Evolutionary conservation across 1,140 invertebrate genomes (phyloP), one percentile per base, ranked within the genome.

Genomic region (Ips nitidus): DNA sequence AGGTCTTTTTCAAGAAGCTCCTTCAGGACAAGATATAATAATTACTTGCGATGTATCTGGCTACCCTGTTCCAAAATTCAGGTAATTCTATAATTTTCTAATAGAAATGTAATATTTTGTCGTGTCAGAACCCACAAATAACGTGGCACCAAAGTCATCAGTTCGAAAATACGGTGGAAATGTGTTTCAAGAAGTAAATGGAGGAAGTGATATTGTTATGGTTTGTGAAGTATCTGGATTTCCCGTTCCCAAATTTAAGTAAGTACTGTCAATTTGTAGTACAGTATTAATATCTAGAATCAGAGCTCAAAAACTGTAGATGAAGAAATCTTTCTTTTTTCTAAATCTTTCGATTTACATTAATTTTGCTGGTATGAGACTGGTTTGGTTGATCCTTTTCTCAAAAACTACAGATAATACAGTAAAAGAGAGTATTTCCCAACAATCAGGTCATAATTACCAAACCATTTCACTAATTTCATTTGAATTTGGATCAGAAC

Each of bases 41-140:
- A 80, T 90, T 79, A 85, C 84, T 74, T 90, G 88, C 79, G 86
- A 88, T 79, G 85, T 89, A 61, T 85, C 87, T 74, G 87, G 85
- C 74, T 89, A 85, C 81, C 88, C 88, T 69, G 85, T 86, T 81
- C 88, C 89, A 76, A 80, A 83, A 78, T 89, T 87, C 83, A 87
- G 86, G 87, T 88, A 85, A 85, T 82, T 43, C 6, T 75, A 62
- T 56, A 4, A 4, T 7, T 57, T 60, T 60, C 5, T 41, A 8
- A 4, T 59, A 56, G n/a, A 22, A 52, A 57, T 57, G 22, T 63
- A 8, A 40, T 22, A 67, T 59, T 59, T 36, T 58, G 8, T 38
- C 37, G 40, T 37, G 22, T 68, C 81, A 90, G 88, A 90, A 77
- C 89, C 89, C 3, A 86, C 87, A 70, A 88, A 86, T 73, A 89